phyloP scores from a whole-genome alignment of 2,797 vertebrate genomes.

The Melanogrammus aeglefinus region DNA sequence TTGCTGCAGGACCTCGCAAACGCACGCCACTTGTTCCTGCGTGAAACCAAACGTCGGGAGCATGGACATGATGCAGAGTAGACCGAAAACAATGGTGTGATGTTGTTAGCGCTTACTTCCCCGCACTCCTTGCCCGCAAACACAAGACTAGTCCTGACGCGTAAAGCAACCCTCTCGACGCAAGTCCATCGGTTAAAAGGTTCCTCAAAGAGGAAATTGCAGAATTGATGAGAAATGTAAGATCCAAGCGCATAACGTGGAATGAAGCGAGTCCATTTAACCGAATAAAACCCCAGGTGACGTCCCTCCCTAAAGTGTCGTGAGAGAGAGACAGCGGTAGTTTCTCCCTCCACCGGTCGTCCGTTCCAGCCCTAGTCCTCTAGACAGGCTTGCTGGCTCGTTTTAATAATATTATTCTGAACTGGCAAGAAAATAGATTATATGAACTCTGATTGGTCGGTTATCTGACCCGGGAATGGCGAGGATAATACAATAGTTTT shows the following conservation, averaged over 20 bases:
- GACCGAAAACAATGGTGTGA: slow-evolving; percentile 39
- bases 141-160: slow-evolving; percentile 33
- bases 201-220: slow-evolving; percentile 43
- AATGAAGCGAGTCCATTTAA: slow-evolving; percentile 67
- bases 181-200: slow-evolving; percentile 62
- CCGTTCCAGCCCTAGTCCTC: slow-evolving; percentile 77
- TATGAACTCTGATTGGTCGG: slow-evolving; percentile 97
- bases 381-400: slow-evolving; percentile 74
- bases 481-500: slow-evolving; percentile 98
- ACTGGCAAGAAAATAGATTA: slow-evolving; percentile 94
- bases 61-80: slow-evolving; percentile 89
- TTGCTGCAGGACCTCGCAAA: slow-evolving; percentile 95
- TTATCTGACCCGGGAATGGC: slow-evolving; percentile 96
- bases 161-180: slow-evolving; percentile 54
- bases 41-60: slow-evolving; percentile 97
- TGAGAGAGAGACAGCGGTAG: slow-evolving; percentile 43
- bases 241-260: slow-evolving; percentile 55
- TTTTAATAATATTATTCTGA: slow-evolving; percentile 99
- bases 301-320: slow-evolving; percentile 67
- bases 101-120: slow-evolving; percentile 59
- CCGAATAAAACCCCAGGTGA: slow-evolving; percentile 55
- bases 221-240: slow-evolving; percentile 45
- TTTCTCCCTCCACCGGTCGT: slow-evolving; percentile 71
- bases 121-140: slow-evolving; percentile 37
- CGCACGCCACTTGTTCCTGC: slow-evolving; percentile 97